phyloP scores from a whole-genome alignment of 2,113 vertebrate species.

The Aleadryas rufinucha region DNA sequence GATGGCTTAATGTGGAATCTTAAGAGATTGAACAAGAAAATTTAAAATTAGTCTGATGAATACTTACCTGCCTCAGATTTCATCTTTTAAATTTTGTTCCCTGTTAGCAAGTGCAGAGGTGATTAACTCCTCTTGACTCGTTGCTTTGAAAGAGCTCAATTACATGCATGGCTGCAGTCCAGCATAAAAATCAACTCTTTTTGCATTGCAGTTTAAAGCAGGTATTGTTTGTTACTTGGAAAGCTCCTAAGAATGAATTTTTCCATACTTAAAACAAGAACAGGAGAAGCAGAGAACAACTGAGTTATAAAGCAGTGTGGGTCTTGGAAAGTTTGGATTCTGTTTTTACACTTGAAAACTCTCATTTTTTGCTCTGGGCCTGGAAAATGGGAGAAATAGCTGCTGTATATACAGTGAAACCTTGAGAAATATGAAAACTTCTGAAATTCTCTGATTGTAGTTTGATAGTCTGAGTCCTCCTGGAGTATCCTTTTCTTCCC shows the following conservation, averaged over 20 bases:
- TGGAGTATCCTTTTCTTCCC: not conserved
- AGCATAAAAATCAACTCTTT: not conserved
- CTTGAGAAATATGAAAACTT: not conserved
- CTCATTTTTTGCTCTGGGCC: not conserved
- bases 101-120: not conserved
- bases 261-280: not conserved
- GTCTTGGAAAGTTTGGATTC: not conserved
- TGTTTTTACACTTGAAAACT: not conserved
- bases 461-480: not conserved
- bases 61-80: not conserved
- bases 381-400: not conserved
- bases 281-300: not conserved
- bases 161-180: not conserved
- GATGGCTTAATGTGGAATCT: not conserved
- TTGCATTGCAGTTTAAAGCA: not conserved
- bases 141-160: not conserved
- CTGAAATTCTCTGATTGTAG: not conserved
- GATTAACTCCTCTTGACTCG: not conserved
- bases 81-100: not conserved
- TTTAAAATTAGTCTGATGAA: not conserved
- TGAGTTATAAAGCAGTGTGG: not conserved
- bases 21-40: not conserved
- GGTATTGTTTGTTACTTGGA: not conserved
- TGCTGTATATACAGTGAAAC: not conserved
- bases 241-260: not conserved